phyloP scores from a whole-genome alignment of 2,888 invertebrate genomes.

The Erebia aethiops region DNA sequence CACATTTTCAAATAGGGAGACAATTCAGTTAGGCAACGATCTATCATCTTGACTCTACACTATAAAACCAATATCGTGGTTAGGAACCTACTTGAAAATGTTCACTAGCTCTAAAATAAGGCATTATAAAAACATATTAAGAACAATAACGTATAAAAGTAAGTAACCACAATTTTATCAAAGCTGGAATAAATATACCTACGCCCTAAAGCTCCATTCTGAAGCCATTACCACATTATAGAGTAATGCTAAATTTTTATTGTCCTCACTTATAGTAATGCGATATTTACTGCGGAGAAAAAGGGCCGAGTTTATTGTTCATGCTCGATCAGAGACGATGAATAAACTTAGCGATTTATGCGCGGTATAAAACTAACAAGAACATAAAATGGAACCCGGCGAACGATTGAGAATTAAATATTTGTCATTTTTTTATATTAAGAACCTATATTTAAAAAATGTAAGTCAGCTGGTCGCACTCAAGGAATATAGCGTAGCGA shows the following conservation, averaged over 20 bases:
- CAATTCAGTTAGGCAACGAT: no score
- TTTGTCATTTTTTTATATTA: not conserved
- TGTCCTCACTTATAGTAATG: conserved; percentile 72
- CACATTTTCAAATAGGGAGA: no score
- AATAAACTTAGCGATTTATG: conserved; percentile 71
- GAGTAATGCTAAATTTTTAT: conserved; percentile 67
- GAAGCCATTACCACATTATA: conserved; percentile 42
- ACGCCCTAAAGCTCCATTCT: conserved; percentile 23
- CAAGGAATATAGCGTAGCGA: no score
- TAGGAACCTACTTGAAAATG: not conserved
- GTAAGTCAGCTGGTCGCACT: no score
- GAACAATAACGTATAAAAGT: conserved; percentile 10
- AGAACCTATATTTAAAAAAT: no score
- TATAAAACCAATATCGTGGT: no score
- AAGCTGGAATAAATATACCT: conserved; percentile 22
- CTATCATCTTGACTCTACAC: no score
- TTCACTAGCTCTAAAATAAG: not conserved
- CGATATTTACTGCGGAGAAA: conserved; percentile 73
- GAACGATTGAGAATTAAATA: not conserved
- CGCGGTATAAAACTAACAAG: conserved; percentile 61
- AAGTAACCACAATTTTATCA: conserved; percentile 11
- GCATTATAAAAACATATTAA: conserved; percentile 1
- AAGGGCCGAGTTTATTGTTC: conserved; percentile 68
- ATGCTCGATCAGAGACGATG: conserved; percentile 64
- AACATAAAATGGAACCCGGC: conserved; percentile 39